These are phyloP conservation scores for Rhea americana DNA, from an alignment of 2,113 vertebrate species.

Conservation along the genomic window DNA sequence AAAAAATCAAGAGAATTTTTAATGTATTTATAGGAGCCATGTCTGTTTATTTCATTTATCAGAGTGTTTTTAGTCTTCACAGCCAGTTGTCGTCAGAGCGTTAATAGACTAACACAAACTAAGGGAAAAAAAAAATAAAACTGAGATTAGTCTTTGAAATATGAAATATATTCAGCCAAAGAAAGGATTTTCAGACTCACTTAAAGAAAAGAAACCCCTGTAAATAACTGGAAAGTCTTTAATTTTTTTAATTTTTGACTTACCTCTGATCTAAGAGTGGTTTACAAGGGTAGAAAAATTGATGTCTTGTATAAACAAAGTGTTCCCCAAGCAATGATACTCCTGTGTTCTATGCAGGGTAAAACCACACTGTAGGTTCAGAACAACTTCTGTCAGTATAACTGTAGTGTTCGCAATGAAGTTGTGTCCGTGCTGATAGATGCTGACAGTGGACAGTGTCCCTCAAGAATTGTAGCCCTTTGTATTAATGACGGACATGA, in stretches of 20 bases:
- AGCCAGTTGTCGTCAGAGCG: not conserved
- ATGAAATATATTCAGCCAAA: not conserved
- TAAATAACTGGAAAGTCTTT: not conserved
- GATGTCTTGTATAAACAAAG: not conserved
- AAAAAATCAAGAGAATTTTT: slow-evolving; percentile 16
- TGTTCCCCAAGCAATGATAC: not conserved
- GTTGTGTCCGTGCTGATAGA: not conserved
- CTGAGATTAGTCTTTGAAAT: not conserved
- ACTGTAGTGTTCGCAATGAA: not conserved
- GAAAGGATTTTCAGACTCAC: not conserved
- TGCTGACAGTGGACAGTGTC: not conserved
- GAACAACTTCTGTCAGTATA: not conserved
- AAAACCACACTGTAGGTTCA: not conserved
- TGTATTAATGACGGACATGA: not conserved
- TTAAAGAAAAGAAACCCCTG: not conserved
- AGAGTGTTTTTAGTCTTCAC: slow-evolving; percentile 9
- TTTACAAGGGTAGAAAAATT: not conserved
- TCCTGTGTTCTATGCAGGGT: not conserved
- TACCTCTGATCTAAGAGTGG: not conserved
- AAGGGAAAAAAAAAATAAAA: not conserved
- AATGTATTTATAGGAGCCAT: not conserved
- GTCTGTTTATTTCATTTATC: not conserved
- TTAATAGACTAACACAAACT: not conserved
- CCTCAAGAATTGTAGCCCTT: not conserved
- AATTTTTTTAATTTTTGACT: not conserved